Evolutionary conservation across 2,797 vertebrate genomes (phyloP), one percentile per base, ranked within the genome.

Genomic region (Pangasius larnaudii): DNA sequence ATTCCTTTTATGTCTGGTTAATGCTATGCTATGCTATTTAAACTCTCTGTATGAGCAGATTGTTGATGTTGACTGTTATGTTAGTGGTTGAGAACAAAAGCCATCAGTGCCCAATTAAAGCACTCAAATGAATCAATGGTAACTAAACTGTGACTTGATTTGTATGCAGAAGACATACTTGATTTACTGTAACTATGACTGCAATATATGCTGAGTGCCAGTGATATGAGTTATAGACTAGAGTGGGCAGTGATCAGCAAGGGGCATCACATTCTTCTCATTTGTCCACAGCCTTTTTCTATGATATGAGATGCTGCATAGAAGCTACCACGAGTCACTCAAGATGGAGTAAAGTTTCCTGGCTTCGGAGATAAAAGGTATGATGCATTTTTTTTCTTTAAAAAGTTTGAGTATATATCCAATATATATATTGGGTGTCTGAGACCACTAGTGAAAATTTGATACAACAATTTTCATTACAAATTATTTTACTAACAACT

Each of bases 281-380:
- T 63, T 63, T 42, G 30, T 53, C 42, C 46, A 77, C 53, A 77
- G 85, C 39, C 39, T 51, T 86, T 65, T 36, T 65, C 11, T 39
- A 11, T 61, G 42, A 46, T 49, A 33, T 93, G 89, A 93, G 94
- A 93, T 91, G 75, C 86, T 67, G 83, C 63, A 49, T 84, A 51
- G 71, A 30, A 94, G 89, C 71, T 83, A 72, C 72, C 59, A 56
- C 69, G 8, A 61, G 90, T 30, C 77, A 90, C 90, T 93, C 92
- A 95, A 92, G 90, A 96, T 96, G 94, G 94, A 96, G 94, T 96
- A 96, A 93, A 95, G 91, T 89, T 93, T 92, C 91, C 90, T 94
- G 94, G 93, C 92, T 95, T 95, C 91, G 92, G 91, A 95, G 94
- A 96, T 95, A 95, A 95, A 96, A 96, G 95, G 96, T 96, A 95